Base-by-base conservation (phyloP, 2,888 invertebrate genomes). In the Leucophenga maculata region DNA sequence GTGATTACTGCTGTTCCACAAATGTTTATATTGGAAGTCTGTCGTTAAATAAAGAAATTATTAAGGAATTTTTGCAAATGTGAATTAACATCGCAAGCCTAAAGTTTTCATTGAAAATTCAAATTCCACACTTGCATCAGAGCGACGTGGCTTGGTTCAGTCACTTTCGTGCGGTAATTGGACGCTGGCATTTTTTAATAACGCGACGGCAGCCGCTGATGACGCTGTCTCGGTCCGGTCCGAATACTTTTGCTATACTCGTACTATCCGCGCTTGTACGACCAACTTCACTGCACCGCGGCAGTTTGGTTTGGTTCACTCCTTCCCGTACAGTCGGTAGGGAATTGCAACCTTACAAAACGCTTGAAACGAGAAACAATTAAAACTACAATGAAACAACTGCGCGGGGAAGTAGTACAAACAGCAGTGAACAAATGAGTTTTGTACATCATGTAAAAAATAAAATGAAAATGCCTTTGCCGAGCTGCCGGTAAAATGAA, bases 181-280 rank as follows among this genome's bases (percentile, higher is more conserved):
- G 75, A 72, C 70, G 75, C 76, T 75, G 81, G 79, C 71, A 79
- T 82, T 80, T 80, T 80, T 74, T 80, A 82, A 80, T 80, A 72
- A 73, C 68, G 73, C 62, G 65, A 72, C 69, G 67, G 32, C 69
- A 62, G 71, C 44, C 54, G 46, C 46, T 9, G 46, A 44, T 55
- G 32, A 39, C 31, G 69, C 48, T 54, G 59, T 6, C 46, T 9
- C 59, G 32, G 70, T 69, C 71, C 78, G 79, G 79, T 81, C 79
- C 81, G 79, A 72, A 55, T 75, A 39, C 6, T 39, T 39, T 39
- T 39, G 39, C 39, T 39, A 26, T 26, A 26, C 26, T 26, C 2
- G 26, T 26, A 26, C 26, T 26, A 26, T 2, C 3, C 26, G 26
- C 26, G 26, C 26, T 4, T 26, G 39, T 39, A 39, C 39, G 80